Evolutionary conservation across 2,888 invertebrate genomes (phyloP).

Genomic region (Protonemura montana): DNA sequence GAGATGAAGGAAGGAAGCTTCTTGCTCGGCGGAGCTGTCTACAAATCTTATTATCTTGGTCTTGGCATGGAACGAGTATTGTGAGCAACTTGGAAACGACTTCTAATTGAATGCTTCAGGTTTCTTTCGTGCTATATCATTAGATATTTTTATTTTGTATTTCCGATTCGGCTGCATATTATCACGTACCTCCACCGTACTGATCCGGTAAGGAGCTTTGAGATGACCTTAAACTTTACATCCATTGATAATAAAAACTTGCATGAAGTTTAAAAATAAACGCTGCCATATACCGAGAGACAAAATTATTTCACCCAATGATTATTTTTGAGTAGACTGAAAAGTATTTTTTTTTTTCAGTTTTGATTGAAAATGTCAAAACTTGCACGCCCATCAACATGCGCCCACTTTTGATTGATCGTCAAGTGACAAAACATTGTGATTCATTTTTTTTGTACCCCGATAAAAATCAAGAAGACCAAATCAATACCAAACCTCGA

Average conservation of each 20-base stretch:
- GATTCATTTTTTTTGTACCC: neutral
- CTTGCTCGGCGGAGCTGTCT: neutral
- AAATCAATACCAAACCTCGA: neutral
- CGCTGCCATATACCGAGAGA: too few relatives aligned
- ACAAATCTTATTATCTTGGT: conserved; percentile 4
- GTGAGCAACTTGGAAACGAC: conserved; percentile 35
- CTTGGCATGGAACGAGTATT: neutral
- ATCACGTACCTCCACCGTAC: neutral
- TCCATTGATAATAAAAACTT: neutral
- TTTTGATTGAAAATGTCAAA: neutral
- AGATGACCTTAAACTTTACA: neutral
- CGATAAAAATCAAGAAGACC: neutral
- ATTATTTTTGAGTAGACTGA: too few relatives aligned
- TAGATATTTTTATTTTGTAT: conserved; percentile 57
- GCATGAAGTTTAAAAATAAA: neutral
- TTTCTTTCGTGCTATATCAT: conserved; percentile 56
- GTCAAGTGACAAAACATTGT: neutral
- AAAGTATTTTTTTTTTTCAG: too few relatives aligned
- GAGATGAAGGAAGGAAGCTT: neutral
- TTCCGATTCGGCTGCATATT: conserved; percentile 20
- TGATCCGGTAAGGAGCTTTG: neutral
- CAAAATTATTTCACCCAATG: too few relatives aligned
- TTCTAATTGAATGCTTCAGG: conserved; percentile 53
- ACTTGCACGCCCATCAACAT: neutral
- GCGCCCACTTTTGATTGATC: neutral